phyloP scores from a whole-genome alignment of 1,140 invertebrate species.

The Drosophila tsacasi region DNA sequence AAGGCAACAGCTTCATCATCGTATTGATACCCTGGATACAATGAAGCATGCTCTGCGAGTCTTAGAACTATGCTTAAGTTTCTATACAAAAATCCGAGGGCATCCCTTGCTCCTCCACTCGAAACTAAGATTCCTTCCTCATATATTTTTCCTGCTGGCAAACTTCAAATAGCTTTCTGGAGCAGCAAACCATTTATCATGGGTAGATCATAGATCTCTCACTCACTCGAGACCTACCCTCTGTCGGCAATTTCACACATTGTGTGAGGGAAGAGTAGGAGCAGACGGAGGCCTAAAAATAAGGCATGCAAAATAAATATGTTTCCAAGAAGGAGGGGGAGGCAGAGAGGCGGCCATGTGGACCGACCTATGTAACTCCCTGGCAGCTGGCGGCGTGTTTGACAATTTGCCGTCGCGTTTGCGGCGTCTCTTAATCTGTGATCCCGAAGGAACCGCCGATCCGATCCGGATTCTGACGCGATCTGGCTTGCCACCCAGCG shows the following conservation, averaged over 20 bases:
- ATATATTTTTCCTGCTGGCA: slow-evolving; percentile 3
- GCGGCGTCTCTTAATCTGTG: slow-evolving; percentile 33
- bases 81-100: slow-evolving; percentile 3
- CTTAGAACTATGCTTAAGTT: too few species aligned
- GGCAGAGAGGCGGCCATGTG: not conserved
- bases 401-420: slow-evolving; percentile 47
- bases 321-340: not conserved
- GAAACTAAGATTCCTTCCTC: not conserved
- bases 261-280: slow-evolving; percentile 14
- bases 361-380: slow-evolving; percentile 38
- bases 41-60: not conserved
- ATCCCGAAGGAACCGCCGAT: slow-evolving; percentile 19
- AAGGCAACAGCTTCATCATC: slow-evolving; percentile 20
- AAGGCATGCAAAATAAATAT: slow-evolving; percentile 50
- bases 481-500: slow-evolving; percentile 48
- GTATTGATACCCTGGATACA: slow-evolving; percentile 1
- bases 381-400: slow-evolving; percentile 55
- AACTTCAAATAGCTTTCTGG: slow-evolving; percentile 30
- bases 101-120: not conserved
- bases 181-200: slow-evolving; percentile 29
- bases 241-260: slow-evolving; percentile 54
- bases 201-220: slow-evolving; percentile 23
- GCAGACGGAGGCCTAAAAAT: slow-evolving; percentile 26
- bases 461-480: slow-evolving; percentile 35
- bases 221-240: slow-evolving; percentile 10